Percentiles rank a stretch among this genome's conserved stretches.
phyloP scores from a whole-genome alignment of 2,888 invertebrate species.

The Rapana venosa region DNA sequence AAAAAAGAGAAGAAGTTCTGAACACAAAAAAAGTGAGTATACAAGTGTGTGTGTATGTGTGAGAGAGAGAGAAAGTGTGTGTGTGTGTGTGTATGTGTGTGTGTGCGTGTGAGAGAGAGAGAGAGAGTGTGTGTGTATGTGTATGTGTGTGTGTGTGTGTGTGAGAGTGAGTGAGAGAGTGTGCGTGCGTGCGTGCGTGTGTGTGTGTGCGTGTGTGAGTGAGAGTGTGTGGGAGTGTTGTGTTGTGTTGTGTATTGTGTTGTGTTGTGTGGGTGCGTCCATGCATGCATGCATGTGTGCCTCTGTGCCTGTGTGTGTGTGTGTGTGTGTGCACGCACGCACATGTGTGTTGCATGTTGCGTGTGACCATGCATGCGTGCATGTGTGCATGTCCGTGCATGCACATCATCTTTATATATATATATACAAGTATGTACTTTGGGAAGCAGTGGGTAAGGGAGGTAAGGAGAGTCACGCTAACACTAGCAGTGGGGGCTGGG shows the following conservation, averaged over 20 bases:
- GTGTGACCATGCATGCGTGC: neutral
- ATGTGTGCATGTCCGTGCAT: no score
- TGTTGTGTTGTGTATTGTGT: neutral
- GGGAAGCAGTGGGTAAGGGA: no score
- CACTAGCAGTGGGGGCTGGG: no score
- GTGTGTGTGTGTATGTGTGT: constrained; percentile 7
- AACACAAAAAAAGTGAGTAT: neutral
- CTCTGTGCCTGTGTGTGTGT: neutral
- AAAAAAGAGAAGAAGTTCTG: no score
- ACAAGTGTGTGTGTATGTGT: neutral
- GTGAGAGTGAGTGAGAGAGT: neutral
- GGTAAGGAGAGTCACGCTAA: no score
- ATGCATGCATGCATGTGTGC: neutral
- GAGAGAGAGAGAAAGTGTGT: neutral
- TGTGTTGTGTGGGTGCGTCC: neutral
- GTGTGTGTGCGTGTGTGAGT: neutral
- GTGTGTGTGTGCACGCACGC: neutral
- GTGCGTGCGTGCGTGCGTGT: neutral
- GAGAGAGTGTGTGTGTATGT: neutral
- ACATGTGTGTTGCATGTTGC: neutral
- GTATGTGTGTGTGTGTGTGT: neutral
- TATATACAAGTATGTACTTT: no score
- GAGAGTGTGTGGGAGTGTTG: neutral
- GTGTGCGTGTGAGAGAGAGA: neutral
- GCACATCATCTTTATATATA: no score